A percentile compares a stretch with the other conserved stretches of the same genome.
Evolutionary conservation across 2,888 invertebrate species (phyloP).

Genomic region (Orthosia gracilis): DNA sequence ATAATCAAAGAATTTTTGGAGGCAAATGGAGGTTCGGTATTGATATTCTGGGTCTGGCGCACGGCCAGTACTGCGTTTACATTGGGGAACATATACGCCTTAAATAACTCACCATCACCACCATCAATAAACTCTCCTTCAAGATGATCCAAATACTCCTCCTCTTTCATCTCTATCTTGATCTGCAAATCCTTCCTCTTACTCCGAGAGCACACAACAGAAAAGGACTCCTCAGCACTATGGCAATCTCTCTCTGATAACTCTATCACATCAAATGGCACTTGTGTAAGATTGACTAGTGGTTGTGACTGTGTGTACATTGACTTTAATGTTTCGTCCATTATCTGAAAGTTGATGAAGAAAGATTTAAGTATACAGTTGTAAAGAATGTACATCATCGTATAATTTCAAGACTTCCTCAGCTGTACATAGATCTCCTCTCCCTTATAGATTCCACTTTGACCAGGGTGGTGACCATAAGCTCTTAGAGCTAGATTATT

Average conservation of each 20-base stretch:
- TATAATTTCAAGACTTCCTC: too few species aligned
- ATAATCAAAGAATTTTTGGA: too few species aligned
- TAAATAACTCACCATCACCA: constrained; percentile 68
- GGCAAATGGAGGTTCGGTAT: too few species aligned
- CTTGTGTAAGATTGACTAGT: constrained; percentile 63
- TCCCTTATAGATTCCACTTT: too few species aligned
- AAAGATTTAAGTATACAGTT: too few species aligned
- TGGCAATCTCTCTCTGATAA: constrained; percentile 50
- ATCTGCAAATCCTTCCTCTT: constrained; percentile 60
- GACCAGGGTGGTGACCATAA: too few species aligned
- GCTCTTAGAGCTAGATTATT: too few species aligned
- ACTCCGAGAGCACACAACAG: constrained; percentile 53
- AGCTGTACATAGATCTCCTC: too few species aligned
- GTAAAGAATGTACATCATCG: too few species aligned
- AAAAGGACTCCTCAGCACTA: constrained; percentile 60
- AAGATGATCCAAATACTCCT: constrained; percentile 66
- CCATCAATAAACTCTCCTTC: constrained; percentile 74
- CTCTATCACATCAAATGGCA: constrained; percentile 67
- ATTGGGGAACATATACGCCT: too few species aligned
- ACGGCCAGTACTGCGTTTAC: too few species aligned
- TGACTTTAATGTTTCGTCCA: constrained; percentile 67
- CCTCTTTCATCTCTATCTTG: constrained; percentile 79
- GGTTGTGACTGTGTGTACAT: constrained; percentile 64
- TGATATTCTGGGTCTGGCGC: too few species aligned
- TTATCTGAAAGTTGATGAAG: constrained; percentile 65